A percentile compares a stretch with the other conserved stretches of the same genome.
Conservation (phyloP, 2,888 invertebrate genomes). For the Microchrysa polita region DNA sequence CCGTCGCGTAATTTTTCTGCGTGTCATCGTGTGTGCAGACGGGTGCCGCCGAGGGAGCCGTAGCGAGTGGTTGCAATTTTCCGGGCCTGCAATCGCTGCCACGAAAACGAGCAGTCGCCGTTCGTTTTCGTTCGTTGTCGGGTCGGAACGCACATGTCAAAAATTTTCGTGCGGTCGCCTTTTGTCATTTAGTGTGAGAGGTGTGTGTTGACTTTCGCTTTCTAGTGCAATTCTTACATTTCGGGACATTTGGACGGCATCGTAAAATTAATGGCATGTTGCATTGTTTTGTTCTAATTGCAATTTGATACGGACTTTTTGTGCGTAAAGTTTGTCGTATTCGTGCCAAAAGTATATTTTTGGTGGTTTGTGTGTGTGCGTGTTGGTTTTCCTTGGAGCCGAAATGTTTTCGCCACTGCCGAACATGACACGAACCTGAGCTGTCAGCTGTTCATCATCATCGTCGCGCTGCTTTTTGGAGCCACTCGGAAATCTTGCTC, state of each 20-base stretch:
- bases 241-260: too few relatives aligned
- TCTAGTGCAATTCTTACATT: background rate
- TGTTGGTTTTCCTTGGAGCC: background rate
- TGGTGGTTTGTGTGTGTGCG: slow-evolving; percentile 2
- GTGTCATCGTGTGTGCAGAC: slow-evolving; percentile 12
- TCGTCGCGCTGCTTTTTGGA: slow-evolving; percentile 17
- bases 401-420: slow-evolving; percentile 36
- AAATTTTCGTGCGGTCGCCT: background rate
- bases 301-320: slow-evolving; percentile 10
- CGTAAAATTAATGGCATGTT: background rate
- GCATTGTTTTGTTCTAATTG: slow-evolving; percentile 29
- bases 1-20: slow-evolving; percentile 17
- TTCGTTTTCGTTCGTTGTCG: slow-evolving; percentile 6
- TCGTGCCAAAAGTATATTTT: slow-evolving; percentile 10
- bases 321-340: slow-evolving; percentile 16
- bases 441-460: slow-evolving; percentile 42
- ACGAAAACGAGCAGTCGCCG: background rate
- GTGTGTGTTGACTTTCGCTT: slow-evolving; percentile 13
- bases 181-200: slow-evolving; percentile 8
- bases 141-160: slow-evolving; percentile 40
- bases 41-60: background rate
- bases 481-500: background rate
- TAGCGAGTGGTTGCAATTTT: too few relatives aligned
- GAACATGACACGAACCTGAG: slow-evolving; percentile 32
- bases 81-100: too few relatives aligned